A percentile compares a stretch with the other conserved stretches of the same genome.
Evolutionary conservation across 2,797 vertebrate genomes (phyloP).

Genomic region (Taeniopygia guttata): DNA sequence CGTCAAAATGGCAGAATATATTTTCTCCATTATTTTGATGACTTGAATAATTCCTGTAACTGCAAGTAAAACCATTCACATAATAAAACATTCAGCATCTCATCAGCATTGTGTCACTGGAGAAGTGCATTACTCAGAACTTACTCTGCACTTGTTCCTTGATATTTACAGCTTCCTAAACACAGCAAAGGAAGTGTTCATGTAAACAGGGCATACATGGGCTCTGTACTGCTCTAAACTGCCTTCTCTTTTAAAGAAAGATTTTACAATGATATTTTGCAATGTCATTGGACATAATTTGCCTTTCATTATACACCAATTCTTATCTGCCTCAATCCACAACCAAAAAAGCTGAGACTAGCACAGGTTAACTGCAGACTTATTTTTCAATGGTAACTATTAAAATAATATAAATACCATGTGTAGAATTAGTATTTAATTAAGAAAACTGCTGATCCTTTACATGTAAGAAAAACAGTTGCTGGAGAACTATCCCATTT

Average conservation of each 20-base stretch:
- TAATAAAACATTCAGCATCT: not conserved
- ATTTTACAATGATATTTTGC: not conserved
- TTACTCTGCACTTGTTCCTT: not conserved
- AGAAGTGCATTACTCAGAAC: not conserved
- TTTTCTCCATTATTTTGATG: not conserved
- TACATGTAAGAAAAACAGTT: not conserved
- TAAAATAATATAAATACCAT: not conserved
- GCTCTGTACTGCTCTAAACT: not conserved
- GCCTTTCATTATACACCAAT: not conserved
- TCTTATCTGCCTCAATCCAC: not conserved
- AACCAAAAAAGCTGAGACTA: not conserved
- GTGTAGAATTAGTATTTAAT: not conserved
- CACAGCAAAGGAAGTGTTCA: not conserved
- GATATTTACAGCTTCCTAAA: not conserved
- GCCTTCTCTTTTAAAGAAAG: not conserved
- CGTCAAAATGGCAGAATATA: not conserved
- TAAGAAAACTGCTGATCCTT: not conserved
- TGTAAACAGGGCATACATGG: not conserved
- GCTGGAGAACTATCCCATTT: not conserved
- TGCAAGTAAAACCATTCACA: not conserved
- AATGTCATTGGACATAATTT: not conserved
- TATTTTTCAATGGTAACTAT: not conserved
- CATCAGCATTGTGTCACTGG: not conserved
- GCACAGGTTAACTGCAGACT: not conserved
- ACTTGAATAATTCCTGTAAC: not conserved